phyloP scores from a whole-genome alignment of 2,797 vertebrate species.

The Acrossocheilus fasciatus region DNA sequence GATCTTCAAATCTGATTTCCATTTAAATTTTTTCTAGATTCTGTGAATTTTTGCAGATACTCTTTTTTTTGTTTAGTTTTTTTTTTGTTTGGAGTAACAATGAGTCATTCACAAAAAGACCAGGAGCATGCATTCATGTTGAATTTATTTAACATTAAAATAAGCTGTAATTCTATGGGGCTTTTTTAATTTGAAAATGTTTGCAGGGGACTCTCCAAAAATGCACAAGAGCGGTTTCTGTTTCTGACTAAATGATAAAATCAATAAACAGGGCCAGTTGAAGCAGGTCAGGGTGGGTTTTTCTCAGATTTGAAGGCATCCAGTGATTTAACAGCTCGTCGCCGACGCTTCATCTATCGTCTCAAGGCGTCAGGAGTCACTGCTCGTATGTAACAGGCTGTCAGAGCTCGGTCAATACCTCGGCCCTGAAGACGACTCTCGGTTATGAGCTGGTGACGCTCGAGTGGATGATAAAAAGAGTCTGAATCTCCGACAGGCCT shows the following conservation, averaged over 20 bases:
- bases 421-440: not conserved
- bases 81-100: too few species aligned
- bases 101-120: too few species aligned
- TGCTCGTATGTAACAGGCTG: not conserved
- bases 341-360: not conserved
- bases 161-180: too few species aligned
- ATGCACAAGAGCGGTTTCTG: not conserved
- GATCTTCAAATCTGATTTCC: too few species aligned
- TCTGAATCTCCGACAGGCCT: not conserved
- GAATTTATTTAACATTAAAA: too few species aligned
- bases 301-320: not conserved
- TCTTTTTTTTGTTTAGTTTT: too few species aligned
- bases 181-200: too few species aligned
- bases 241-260: slow-evolving; percentile 5
- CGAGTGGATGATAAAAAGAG: not conserved
- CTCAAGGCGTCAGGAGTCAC: not conserved
- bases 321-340: slow-evolving; percentile 23
- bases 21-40: too few species aligned
- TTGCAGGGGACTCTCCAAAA: not conserved
- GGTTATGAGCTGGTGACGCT: not conserved
- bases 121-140: not conserved
- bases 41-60: too few species aligned
- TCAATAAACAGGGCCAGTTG: not conserved
- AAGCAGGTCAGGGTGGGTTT: not conserved
- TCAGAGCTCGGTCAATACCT: not conserved